Percentiles rank a stretch among this genome's conserved stretches.
phyloP scores from a whole-genome alignment of 2,113 vertebrate genomes.

The Zosterops japonicus region DNA sequence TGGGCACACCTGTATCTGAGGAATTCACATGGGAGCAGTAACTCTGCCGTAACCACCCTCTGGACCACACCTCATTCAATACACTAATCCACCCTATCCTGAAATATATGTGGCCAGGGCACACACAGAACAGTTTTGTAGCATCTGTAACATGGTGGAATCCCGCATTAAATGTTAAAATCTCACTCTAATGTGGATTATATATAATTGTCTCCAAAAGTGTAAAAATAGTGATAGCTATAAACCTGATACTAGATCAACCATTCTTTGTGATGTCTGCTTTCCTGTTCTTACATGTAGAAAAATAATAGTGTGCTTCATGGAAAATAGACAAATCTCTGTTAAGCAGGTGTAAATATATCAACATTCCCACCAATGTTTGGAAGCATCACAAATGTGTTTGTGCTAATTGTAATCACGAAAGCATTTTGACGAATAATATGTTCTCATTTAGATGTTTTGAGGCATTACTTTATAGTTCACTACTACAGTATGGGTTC shows the following conservation, averaged over 20 bases:
- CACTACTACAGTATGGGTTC: not conserved
- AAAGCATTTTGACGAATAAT: not conserved
- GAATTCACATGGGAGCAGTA: not conserved
- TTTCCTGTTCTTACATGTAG: constrained; percentile 18
- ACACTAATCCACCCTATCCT: not conserved
- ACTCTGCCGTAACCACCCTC: not conserved
- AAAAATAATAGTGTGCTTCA: constrained; percentile 17
- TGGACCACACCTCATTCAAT: not conserved
- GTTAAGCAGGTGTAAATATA: not conserved
- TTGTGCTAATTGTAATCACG: not conserved
- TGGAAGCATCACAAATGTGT: constrained; percentile 30
- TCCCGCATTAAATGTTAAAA: not conserved
- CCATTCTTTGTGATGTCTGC: not conserved
- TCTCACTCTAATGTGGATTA: not conserved
- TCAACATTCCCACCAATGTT: not conserved
- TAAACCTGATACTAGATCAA: not conserved
- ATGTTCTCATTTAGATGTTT: not conserved
- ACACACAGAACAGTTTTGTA: not conserved
- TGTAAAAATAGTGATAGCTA: not conserved
- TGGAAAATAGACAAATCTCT: not conserved
- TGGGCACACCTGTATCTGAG: not conserved
- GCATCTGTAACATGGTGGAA: not conserved
- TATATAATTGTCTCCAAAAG: not conserved
- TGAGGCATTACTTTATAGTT: not conserved
- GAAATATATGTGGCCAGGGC: not conserved